Evolutionary conservation across 2,888 invertebrate genomes (phyloP), one percentile per base, ranked within the genome.

Genomic region (Drosophila austrosaltans): DNA sequence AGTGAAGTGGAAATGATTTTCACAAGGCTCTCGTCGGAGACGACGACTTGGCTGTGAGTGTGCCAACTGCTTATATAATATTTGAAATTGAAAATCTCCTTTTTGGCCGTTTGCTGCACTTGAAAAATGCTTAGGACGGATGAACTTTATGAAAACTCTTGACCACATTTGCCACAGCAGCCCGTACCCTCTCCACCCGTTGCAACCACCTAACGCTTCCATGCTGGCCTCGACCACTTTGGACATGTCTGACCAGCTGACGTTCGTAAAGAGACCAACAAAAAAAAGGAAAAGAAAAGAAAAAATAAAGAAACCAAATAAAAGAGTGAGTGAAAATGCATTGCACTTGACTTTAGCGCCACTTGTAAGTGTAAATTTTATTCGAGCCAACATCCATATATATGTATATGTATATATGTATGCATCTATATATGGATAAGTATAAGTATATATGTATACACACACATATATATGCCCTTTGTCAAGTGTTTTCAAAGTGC

Each of bases 351-450:
- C 89, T 84, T 84, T 83, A 84, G 84, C 84, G 89, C 84, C 84
- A 84, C 87, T 86, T 87, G 87, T 79, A 83, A 88, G 84, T 89
- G 83, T 83, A 83, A 82, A 88, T 88, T 88, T 88, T 63, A 78
- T 67, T 64, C 70, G 67, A 70, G 59, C 63, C 75, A 69, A 68
- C 76, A 75, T 78, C 25, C 58, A 48, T 69, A 63, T 53, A 30
- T 61, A 56, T 16, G n/a, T 30, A 65, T 36, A 36, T 54, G 69
- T 63, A 66, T 44, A 65, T 40, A 68, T 58, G 61, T 58, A 68
- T 30, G 63, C 44, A 1, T 56, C 42, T 30, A 6, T 20, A 28
- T 42, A 42, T 28, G 3, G 16, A 25, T 28, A 6, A 20, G 12
- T 53, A 3, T 53, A 28, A n/a, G 25, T 39, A 32, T 5, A 28